Conservation (phyloP, 2,888 invertebrate genomes). For the Ypsolopha sequella region DNA sequence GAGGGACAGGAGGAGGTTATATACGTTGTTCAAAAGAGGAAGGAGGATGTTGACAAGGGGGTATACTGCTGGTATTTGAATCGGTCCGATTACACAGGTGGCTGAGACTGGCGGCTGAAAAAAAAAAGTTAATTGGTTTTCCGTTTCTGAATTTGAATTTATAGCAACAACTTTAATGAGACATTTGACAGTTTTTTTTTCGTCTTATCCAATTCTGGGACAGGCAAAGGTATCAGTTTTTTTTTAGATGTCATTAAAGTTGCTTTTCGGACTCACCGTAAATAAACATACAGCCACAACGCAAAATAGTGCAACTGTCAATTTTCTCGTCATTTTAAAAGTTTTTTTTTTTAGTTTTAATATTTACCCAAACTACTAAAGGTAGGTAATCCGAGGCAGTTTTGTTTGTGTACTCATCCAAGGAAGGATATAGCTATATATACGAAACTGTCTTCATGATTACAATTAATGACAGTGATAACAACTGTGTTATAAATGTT, state of each 20-base stretch:
- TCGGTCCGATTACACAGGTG: conserved; percentile 17
- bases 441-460: background rate
- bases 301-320: conserved; percentile 15
- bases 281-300: conserved; percentile 21
- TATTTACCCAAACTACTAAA: conserved; percentile 16
- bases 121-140: conserved; percentile 3
- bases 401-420: conserved; percentile 5
- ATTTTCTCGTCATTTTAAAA: conserved; percentile 18
- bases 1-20: conserved; percentile 53
- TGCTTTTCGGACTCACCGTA: conserved; percentile 24
- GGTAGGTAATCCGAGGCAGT: background rate
- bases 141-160: background rate
- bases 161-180: background rate
- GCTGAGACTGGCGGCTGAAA: conserved; percentile 48
- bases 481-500: no score
- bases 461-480: no score
- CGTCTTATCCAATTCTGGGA: background rate
- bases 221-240: background rate
- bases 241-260: background rate
- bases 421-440: background rate
- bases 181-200: background rate
- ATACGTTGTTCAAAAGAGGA: conserved; percentile 57
- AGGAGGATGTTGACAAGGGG: conserved; percentile 56
- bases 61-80: conserved; percentile 57
- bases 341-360: conserved; percentile 13